These are phyloP conservation scores for Avahi laniger DNA, from an alignment of 2,797 vertebrate species.

Conservation along the genomic window DNA sequence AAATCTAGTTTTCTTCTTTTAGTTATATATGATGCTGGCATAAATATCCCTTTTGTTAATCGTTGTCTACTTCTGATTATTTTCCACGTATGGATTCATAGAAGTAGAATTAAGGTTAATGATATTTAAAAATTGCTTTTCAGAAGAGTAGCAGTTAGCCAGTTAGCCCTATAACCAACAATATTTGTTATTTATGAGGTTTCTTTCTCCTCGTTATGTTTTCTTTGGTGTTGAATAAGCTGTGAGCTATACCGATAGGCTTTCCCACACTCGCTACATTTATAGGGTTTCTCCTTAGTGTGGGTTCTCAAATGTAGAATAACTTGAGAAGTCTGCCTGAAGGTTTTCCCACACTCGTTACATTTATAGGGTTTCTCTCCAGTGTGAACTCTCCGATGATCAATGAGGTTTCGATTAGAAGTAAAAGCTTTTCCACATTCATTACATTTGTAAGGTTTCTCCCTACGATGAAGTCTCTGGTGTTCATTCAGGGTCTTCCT, in stretches of 20 bases:
- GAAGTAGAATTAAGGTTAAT: slow-evolving; percentile 18
- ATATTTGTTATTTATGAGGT: neutral
- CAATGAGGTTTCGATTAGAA: slow-evolving; percentile 77
- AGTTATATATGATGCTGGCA: neutral
- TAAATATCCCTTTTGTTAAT: slow-evolving; percentile 11
- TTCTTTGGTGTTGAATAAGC: slow-evolving; percentile 79
- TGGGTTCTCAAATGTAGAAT: slow-evolving; percentile 80
- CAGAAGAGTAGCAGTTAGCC: neutral
- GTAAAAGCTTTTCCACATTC: slow-evolving; percentile 82
- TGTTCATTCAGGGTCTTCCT: slow-evolving; percentile 80
- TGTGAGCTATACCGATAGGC: slow-evolving; percentile 81
- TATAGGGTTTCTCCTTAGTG: slow-evolving; percentile 81
- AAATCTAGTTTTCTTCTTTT: neutral
- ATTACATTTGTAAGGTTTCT: slow-evolving; percentile 79
- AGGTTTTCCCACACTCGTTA: slow-evolving; percentile 80
- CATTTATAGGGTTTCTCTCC: slow-evolving; percentile 83
- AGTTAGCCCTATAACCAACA: neutral
- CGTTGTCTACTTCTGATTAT: slow-evolving; percentile 18
- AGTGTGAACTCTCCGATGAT: slow-evolving; percentile 80
- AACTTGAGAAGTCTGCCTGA: slow-evolving; percentile 82
- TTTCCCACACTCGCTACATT: slow-evolving; percentile 77
- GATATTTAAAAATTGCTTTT: slow-evolving; percentile 13
- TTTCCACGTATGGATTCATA: slow-evolving; percentile 22
- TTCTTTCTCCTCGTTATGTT: slow-evolving; percentile 73
- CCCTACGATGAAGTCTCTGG: slow-evolving; percentile 79